Conservation (phyloP, 2,888 invertebrate genomes). For the Auanema freiburgensis region DNA sequence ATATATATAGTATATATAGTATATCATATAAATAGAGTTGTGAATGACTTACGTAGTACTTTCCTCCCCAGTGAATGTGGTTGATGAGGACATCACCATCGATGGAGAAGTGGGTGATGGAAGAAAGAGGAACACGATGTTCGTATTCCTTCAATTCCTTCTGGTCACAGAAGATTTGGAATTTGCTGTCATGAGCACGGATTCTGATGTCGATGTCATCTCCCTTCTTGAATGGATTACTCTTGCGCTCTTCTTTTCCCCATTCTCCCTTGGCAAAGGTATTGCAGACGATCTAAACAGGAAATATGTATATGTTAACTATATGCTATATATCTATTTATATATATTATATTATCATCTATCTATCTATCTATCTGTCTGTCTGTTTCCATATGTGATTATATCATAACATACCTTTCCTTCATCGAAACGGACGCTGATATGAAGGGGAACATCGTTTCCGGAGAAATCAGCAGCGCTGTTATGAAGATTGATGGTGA, state of each 20-base stretch:
- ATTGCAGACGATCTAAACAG: slow-evolving; percentile 55
- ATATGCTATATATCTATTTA: not conserved
- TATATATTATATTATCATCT: too few species aligned
- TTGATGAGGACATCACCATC: slow-evolving; percentile 60
- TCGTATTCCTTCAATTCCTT: slow-evolving; percentile 64
- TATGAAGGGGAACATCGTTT: slow-evolving; percentile 62
- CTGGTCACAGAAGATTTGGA: slow-evolving; percentile 60
- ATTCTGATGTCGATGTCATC: slow-evolving; percentile 63
- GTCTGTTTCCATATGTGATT: not conserved
- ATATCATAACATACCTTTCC: slow-evolving; percentile 35
- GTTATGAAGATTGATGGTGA: slow-evolving; percentile 61
- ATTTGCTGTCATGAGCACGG: slow-evolving; percentile 62
- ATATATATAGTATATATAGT: not conserved
- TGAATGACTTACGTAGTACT: slow-evolving; percentile 56
- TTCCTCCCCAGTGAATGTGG: slow-evolving; percentile 63
- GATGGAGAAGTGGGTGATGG: slow-evolving; percentile 62
- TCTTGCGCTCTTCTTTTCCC: slow-evolving; percentile 64
- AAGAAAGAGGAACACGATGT: slow-evolving; percentile 59
- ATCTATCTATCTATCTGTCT: slow-evolving; percentile 1
- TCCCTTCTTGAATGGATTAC: slow-evolving; percentile 62
- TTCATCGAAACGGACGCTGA: slow-evolving; percentile 55
- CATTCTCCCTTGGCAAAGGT: slow-evolving; percentile 63
- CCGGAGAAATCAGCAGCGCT: slow-evolving; percentile 61
- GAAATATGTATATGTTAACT: not conserved
- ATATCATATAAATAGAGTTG: too few species aligned